Evolutionary conservation across 2,797 vertebrate genomes (phyloP), one percentile per base, ranked within the genome.

Genomic region (Decapterus maruadsi): DNA sequence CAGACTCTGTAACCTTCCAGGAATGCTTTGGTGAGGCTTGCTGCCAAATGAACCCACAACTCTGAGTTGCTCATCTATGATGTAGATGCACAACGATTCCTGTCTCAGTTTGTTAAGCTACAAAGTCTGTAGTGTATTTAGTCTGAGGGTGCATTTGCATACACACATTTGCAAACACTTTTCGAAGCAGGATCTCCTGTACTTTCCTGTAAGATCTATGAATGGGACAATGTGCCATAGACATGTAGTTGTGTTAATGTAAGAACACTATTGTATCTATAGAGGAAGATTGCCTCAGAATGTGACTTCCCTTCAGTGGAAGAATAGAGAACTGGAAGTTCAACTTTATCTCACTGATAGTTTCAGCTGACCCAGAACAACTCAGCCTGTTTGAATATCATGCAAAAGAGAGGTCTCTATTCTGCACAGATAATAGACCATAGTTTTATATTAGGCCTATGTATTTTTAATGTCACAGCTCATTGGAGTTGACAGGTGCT

Each of bases 221-320:
- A 71, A n/a, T 72, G 46, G 5, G 50, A 34, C 29, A 60, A 65
- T 1, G 2, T 64, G 13, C 13, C 4, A 50, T 10, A 54, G 36
- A 29, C 48, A 62, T 16, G 14, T 34, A 58, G 1, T 59, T 56
- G 10, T 75, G 36, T 43, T 64, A 42, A 11, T 62, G 56, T 75
- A 53, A 48, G 31, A 59, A 71, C 53, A 46, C 34, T 62, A 67
- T 12, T 58, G 38, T 66, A 63, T 20, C 67, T 73, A 38, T 54
- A 73, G 85, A 81, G 87, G 87, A 90, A 87, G 82, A 86, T 92
- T 91, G 72, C 81, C 51, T 87, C 80, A 92, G 38, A 82, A 46
- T 65, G 11, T 0, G 79, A 88, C 89, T 92, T 93, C 89, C 89
- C 67, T 68, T 71, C 22, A 63, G 57, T 45, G 59, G 69, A 19